Evolutionary conservation across 2,888 invertebrate species (phyloP).

Genomic region (Pseudococcus longispinus): DNA sequence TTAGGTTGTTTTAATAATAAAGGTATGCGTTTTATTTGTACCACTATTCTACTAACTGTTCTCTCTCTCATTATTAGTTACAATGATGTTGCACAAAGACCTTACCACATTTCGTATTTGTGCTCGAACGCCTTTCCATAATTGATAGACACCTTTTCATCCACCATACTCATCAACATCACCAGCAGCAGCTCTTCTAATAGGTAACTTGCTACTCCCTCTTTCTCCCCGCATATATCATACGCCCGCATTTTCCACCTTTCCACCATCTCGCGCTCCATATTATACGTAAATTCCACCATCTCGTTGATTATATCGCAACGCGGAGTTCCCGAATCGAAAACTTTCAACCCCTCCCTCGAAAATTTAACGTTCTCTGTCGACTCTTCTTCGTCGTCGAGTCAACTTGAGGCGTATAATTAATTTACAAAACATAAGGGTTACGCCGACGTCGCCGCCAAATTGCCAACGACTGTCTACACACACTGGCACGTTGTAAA

Average conservation of each 20-base stretch:
- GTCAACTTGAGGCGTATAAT: neutral
- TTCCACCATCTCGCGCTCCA: neutral
- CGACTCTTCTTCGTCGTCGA: neutral
- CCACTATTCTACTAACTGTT: conserved; percentile 34
- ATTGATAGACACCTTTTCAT: conserved; percentile 45
- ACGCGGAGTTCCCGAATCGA: neutral
- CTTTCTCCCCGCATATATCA: neutral
- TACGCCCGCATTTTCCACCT: neutral
- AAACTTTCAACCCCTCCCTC: neutral
- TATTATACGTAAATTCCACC: neutral
- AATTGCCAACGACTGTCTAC: neutral
- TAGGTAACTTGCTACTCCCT: neutral
- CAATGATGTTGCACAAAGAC: conserved; percentile 50
- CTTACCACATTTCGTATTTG: conserved; percentile 35
- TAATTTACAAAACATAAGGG: conserved; percentile 16
- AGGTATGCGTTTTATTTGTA: conserved; percentile 27
- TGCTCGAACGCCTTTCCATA: conserved; percentile 40
- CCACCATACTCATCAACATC: neutral
- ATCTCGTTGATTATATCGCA: neutral
- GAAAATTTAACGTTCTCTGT: neutral
- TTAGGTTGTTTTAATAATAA: conserved; percentile 51
- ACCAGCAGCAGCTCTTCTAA: neutral
- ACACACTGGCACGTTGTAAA: neutral
- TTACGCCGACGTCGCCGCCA: neutral
- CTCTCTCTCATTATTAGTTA: conserved; percentile 51